These are phyloP conservation scores for Astreopora myriophthalma DNA, from an alignment of 64 coral and sea anemone species.

Conservation along the genomic window DNA sequence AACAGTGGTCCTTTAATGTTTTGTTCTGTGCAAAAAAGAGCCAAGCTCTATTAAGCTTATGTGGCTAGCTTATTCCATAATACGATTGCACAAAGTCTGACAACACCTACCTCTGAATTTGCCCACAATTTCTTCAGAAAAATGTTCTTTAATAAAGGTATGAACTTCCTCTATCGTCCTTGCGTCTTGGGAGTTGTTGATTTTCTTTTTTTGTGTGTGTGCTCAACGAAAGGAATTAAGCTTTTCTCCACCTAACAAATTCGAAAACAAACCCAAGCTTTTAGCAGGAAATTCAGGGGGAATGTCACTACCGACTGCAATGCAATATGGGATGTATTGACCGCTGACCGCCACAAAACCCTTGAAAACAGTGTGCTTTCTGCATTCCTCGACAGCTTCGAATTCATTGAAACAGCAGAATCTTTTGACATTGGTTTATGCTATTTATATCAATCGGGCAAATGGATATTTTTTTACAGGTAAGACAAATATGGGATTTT, in stretches of 20 bases:
- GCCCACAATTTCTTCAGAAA: neutral
- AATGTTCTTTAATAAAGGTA: neutral
- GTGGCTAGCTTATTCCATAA: neutral
- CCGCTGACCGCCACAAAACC: neutral
- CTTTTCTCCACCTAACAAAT: neutral
- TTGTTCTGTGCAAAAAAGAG: constrained; percentile 25
- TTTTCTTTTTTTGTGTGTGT: neutral
- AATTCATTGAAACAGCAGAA: neutral
- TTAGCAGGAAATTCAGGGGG: neutral
- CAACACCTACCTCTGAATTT: neutral
- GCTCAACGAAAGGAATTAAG: neutral
- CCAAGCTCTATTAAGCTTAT: neutral
- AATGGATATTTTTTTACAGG: neutral
- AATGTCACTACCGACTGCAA: neutral
- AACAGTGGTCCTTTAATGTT: constrained; percentile 1
- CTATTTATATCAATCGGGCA: neutral
- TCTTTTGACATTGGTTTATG: neutral
- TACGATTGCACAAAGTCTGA: neutral
- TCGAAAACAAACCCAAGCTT: neutral
- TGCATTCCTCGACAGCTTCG: neutral
- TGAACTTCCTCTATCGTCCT: neutral
- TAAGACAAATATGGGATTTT: neutral
- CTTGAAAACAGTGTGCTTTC: neutral
- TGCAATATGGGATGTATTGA: neutral
- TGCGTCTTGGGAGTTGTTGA: neutral